These are phyloP conservation scores for Aulostomus chinensis DNA, from an alignment of 2,797 vertebrate genomes.

Conservation along the genomic window DNA sequence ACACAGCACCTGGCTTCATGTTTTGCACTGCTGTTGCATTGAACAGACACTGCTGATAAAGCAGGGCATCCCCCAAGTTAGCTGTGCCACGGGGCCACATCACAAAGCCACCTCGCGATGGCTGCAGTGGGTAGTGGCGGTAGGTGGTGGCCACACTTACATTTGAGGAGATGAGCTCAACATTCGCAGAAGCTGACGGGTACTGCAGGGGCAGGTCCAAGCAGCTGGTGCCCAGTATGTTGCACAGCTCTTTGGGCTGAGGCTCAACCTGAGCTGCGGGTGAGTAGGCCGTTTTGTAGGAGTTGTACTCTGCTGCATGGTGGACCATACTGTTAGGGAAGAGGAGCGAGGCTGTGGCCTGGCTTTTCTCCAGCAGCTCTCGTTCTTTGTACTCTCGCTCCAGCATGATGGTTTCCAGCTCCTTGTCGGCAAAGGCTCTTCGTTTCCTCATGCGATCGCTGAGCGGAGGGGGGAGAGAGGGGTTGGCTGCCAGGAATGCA, in stretches of 20 bases:
- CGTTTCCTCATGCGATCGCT: constrained; percentile 99
- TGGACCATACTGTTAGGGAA: constrained; percentile 85
- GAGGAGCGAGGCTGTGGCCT: constrained; percentile 84
- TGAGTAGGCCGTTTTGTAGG: constrained; percentile 88
- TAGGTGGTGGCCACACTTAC: constrained; percentile 95
- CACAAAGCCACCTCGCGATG: constrained; percentile 78
- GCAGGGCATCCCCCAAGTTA: constrained; percentile 88
- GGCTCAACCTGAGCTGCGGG: constrained; percentile 67
- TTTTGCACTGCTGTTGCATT: constrained; percentile 90
- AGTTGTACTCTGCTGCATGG: constrained; percentile 87
- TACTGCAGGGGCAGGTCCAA: constrained; percentile 92
- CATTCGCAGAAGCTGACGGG: constrained; percentile 81
- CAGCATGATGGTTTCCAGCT: constrained; percentile 97
- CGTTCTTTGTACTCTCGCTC: constrained; percentile 97
- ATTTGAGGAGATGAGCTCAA: constrained; percentile 96
- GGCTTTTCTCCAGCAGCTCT: constrained; percentile 90
- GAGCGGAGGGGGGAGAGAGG: constrained; percentile 89
- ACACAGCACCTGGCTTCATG: constrained; percentile 86
- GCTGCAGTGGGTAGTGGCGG: constrained; percentile 90
- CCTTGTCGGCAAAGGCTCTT: constrained; percentile 96
- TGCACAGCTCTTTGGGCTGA: constrained; percentile 87
- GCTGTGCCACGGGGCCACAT: constrained; percentile 90
- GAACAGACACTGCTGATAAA: constrained; percentile 94
- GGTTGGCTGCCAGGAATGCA: constrained; percentile 82
- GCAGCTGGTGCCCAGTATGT: constrained; percentile 84